Conservation (phyloP, 2,797 vertebrate species). For the Sebastes taczanowskii region DNA sequence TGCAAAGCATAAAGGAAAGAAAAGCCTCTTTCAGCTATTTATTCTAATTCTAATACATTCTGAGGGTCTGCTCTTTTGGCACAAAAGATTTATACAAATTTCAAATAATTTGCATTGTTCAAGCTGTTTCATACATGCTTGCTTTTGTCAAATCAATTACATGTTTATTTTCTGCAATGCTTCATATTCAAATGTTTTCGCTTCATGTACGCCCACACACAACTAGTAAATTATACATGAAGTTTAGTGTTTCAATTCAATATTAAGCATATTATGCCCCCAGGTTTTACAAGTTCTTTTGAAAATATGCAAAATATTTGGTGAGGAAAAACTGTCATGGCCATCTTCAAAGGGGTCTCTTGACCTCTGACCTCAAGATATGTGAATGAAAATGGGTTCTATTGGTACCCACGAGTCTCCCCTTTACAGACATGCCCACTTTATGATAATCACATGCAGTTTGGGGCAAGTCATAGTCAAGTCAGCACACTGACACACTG, state of each 20-base stretch:
- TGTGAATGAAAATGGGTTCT: too few species aligned
- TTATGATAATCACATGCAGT: too few species aligned
- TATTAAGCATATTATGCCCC: background rate
- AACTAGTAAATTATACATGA: slow-evolving; percentile 29
- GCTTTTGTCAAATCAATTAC: slow-evolving; percentile 20
- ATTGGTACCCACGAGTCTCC: too few species aligned
- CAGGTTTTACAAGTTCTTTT: background rate
- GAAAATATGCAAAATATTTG: too few species aligned
- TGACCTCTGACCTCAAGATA: too few species aligned
- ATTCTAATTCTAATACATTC: background rate
- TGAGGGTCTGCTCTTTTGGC: slow-evolving; percentile 8
- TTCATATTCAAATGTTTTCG: slow-evolving; percentile 6
- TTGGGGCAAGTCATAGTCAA: too few species aligned
- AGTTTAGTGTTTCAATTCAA: slow-evolving; percentile 13
- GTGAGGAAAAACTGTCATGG: too few species aligned
- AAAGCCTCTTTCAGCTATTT: background rate
- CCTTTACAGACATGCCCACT: too few species aligned
- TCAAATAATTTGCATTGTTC: background rate
- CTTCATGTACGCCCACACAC: slow-evolving; percentile 6
- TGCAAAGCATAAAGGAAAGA: background rate
- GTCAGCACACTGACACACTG: too few species aligned
- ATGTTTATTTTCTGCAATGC: slow-evolving; percentile 15
- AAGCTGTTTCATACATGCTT: background rate
- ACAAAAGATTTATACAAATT: slow-evolving; percentile 1
- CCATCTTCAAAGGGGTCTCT: too few species aligned